Conservation (phyloP, 1,140 invertebrate species). For the Drosophila trapezifrons region DNA sequence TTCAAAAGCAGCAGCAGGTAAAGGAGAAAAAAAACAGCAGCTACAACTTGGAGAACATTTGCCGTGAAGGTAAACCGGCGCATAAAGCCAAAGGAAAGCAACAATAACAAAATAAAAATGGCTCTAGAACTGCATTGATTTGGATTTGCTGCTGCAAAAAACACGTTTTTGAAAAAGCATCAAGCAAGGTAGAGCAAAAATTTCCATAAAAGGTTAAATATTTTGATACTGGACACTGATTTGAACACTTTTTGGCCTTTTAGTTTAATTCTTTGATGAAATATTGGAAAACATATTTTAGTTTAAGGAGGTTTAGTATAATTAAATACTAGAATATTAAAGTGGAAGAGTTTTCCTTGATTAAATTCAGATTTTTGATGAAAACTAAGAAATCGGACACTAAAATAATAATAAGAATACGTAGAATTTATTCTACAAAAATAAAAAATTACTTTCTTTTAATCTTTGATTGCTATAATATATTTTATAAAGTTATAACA, state of each 20-base stretch:
- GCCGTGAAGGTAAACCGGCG: slow-evolving; percentile 74
- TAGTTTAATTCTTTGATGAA: neutral
- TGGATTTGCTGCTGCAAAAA: slow-evolving; percentile 60
- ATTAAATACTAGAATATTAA: too few relatives aligned
- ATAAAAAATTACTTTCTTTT: too few relatives aligned
- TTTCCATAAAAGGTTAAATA: slow-evolving; percentile 50
- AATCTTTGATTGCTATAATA: too few relatives aligned
- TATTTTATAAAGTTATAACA: too few relatives aligned
- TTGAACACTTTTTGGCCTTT: neutral
- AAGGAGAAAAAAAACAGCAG: slow-evolving; percentile 25
- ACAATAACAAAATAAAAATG: slow-evolving; percentile 21
- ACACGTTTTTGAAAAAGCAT: slow-evolving; percentile 59
- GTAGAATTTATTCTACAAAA: too few relatives aligned
- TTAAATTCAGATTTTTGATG: too few relatives aligned
- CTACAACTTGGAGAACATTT: slow-evolving; percentile 44
- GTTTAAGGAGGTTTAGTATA: too few relatives aligned
- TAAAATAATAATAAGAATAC: too few relatives aligned
- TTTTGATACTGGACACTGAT: slow-evolving; percentile 35
- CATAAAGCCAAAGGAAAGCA: slow-evolving; percentile 57
- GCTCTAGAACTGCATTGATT: slow-evolving; percentile 66
- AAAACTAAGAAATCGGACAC: too few relatives aligned
- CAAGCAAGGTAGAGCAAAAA: slow-evolving; percentile 34
- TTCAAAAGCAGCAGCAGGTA: slow-evolving; percentile 62
- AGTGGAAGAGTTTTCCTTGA: too few relatives aligned
- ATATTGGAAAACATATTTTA: too few relatives aligned